phyloP scores from a whole-genome alignment of 2,888 invertebrate genomes.

The Bedellia somnulentella region DNA sequence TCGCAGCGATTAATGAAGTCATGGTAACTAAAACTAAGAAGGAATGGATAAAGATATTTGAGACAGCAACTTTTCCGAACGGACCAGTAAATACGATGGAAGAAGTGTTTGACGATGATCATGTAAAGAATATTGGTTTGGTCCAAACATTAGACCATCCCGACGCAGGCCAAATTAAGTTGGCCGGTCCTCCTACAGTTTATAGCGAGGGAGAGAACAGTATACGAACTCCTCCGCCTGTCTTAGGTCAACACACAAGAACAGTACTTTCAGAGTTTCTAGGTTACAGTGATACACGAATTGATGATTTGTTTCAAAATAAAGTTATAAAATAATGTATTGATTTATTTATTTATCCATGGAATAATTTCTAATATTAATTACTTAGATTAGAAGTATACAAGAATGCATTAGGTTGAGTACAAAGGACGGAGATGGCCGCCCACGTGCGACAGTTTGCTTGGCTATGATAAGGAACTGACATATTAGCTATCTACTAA shows the following conservation, averaged over 20 bases:
- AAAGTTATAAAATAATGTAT: conserved; percentile 25
- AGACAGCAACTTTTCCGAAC: conserved; percentile 78
- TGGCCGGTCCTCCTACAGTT: conserved; percentile 85
- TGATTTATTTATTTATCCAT: too few relatives aligned
- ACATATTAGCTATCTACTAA: too few relatives aligned
- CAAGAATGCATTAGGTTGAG: too few relatives aligned
- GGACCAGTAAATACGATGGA: conserved; percentile 88
- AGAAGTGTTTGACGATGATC: conserved; percentile 86
- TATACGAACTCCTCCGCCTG: conserved; percentile 77
- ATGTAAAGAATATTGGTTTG: conserved; percentile 72
- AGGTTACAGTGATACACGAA: conserved; percentile 62
- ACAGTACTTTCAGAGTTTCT: conserved; percentile 71
- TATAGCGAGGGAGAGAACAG: conserved; percentile 74
- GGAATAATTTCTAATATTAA: too few relatives aligned
- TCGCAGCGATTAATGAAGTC: conserved; percentile 62
- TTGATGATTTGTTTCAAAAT: conserved; percentile 56
- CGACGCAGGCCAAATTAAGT: conserved; percentile 68
- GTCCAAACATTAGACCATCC: conserved; percentile 74
- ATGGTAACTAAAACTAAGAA: conserved; percentile 65
- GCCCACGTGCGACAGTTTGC: too few relatives aligned
- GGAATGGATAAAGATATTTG: conserved; percentile 75
- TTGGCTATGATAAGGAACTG: too few relatives aligned
- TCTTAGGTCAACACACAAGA: conserved; percentile 84
- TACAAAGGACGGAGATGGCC: too few relatives aligned
- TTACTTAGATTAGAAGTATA: too few relatives aligned